Conservation (phyloP, 2,888 invertebrate genomes). For the Apantesis nais region DNA sequence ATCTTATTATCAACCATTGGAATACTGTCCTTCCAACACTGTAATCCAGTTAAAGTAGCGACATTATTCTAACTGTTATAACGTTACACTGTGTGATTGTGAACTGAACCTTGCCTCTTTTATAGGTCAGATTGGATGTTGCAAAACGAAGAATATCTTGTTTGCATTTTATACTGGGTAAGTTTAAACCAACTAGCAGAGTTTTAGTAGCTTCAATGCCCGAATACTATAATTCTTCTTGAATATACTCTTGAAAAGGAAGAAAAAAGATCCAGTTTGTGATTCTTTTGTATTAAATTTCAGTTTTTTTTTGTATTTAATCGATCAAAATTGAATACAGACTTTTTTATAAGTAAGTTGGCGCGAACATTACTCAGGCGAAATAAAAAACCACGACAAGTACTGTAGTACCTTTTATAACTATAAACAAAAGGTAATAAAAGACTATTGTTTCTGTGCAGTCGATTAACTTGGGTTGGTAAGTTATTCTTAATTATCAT, state of each 20-base stretch:
- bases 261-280: constrained; percentile 15
- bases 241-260: constrained; percentile 26
- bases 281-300: constrained; percentile 41
- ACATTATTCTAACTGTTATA: constrained; percentile 25
- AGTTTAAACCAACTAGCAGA: constrained; percentile 15
- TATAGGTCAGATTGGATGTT: constrained; percentile 26
- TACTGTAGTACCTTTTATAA: too few species aligned
- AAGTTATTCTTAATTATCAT: too few species aligned
- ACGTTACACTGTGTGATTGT: constrained; percentile 22
- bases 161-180: constrained; percentile 44
- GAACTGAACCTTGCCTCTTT: constrained; percentile 14
- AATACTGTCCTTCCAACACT: constrained; percentile 8
- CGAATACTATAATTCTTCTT: constrained; percentile 33
- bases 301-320: too few species aligned
- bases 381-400: too few species aligned
- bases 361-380: too few species aligned
- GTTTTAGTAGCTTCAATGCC: constrained; percentile 19
- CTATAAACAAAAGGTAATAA: too few species aligned
- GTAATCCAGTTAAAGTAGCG: constrained; percentile 8
- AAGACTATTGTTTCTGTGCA: too few species aligned
- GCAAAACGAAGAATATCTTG: constrained; percentile 42
- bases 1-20: too few species aligned
- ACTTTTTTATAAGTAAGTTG: too few species aligned
- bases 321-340: too few species aligned
- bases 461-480: too few species aligned